A percentile compares a stretch with the other conserved stretches of the same genome.
These are phyloP conservation scores for Eilema sororculum DNA, from an alignment of 2,888 invertebrate genomes.

Conservation along the genomic window DNA sequence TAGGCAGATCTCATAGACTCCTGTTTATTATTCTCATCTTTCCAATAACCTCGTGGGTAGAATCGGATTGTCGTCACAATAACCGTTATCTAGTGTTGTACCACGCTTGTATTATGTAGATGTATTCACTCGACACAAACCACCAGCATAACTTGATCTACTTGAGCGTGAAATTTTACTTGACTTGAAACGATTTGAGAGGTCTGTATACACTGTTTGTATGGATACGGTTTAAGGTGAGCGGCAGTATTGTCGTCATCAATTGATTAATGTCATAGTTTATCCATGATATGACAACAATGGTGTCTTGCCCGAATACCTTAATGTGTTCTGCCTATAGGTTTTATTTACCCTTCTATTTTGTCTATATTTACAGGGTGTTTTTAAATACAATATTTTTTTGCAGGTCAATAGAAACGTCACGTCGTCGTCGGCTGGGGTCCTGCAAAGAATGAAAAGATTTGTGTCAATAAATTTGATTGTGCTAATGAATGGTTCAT, in stretches of 20 bases:
- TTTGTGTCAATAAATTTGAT: slow-evolving; percentile 15
- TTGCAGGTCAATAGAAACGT: slow-evolving; percentile 53
- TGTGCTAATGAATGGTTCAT: neutral
- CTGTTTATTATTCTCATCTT: slow-evolving; percentile 29
- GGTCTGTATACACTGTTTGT: slow-evolving; percentile 63
- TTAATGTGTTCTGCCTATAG: slow-evolving; percentile 78
- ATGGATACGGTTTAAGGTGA: slow-evolving; percentile 72
- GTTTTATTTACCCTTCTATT: slow-evolving; percentile 75
- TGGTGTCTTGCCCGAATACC: slow-evolving; percentile 80
- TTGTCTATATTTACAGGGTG: slow-evolving; percentile 72
- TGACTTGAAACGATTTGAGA: slow-evolving; percentile 23
- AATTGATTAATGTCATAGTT: slow-evolving; percentile 84
- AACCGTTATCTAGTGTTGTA: slow-evolving; percentile 72
- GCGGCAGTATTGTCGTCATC: slow-evolving; percentile 78
- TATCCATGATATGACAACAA: slow-evolving; percentile 86
- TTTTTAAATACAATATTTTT: slow-evolving; percentile 43
- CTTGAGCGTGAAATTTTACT: slow-evolving; percentile 20
- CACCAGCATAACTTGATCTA: slow-evolving; percentile 58
- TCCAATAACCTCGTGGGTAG: slow-evolving; percentile 65
- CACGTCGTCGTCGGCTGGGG: neutral
- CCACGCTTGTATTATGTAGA: slow-evolving; percentile 70
- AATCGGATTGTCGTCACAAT: slow-evolving; percentile 66
- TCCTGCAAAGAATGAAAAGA: slow-evolving; percentile 18
- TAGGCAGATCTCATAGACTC: slow-evolving; percentile 20
- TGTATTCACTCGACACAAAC: slow-evolving; percentile 68